A percentile compares a stretch with the other conserved stretches of the same genome.
These are phyloP conservation scores for Aporrectodea caliginosa DNA, from an alignment of 1,140 invertebrate species.

Conservation along the genomic window DNA sequence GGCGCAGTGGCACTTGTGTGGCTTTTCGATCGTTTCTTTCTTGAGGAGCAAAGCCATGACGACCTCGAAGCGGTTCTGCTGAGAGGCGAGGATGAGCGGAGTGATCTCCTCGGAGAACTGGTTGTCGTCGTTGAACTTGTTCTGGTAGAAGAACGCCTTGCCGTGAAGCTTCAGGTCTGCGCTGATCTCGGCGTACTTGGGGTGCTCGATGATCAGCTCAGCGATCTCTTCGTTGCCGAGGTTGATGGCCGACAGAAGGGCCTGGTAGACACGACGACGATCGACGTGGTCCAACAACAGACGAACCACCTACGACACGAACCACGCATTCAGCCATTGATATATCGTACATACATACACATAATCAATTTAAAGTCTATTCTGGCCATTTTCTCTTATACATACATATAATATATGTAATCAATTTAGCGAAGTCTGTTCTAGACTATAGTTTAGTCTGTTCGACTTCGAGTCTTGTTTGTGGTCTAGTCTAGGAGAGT, in stretches of 20 bases:
- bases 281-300: conserved; percentile 48
- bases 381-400: neutral
- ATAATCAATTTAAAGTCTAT: neutral
- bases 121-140: conserved; percentile 19
- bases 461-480: neutral
- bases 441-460: neutral
- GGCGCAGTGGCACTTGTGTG: conserved; percentile 63
- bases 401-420: neutral
- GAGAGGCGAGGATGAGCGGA: conserved; percentile 52
- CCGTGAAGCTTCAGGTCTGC: conserved; percentile 41
- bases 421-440: neutral
- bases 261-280: conserved; percentile 49
- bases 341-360: neutral
- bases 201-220: conserved; percentile 51
- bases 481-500: neutral
- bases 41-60: conserved; percentile 51
- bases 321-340: neutral
- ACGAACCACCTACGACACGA: conserved; percentile 44
- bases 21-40: conserved; percentile 55
- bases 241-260: conserved; percentile 52
- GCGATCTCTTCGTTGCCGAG: conserved; percentile 52
- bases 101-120: conserved; percentile 41
- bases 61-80: conserved; percentile 54
- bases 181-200: conserved; percentile 47
- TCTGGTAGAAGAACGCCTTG: conserved; percentile 10